phyloP scores from a whole-genome alignment of 2,888 invertebrate species.

The Deilephila elpenor region DNA sequence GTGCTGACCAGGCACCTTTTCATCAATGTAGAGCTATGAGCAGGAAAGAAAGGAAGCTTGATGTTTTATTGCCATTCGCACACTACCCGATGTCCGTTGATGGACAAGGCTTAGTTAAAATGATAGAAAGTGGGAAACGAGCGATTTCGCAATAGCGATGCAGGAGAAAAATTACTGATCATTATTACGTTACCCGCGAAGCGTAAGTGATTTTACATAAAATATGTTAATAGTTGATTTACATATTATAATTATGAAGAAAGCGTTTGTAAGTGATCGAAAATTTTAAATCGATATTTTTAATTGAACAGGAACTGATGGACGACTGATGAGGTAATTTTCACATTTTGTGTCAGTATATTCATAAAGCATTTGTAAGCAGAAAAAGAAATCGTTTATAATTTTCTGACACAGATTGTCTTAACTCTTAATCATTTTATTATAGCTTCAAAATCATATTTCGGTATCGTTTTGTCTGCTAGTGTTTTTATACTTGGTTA shows the following conservation, averaged over 20 bases:
- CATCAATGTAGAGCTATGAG: neutral
- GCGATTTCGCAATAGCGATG: slow-evolving; percentile 40
- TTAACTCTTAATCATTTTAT: no score
- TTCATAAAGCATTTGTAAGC: no score
- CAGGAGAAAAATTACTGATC: slow-evolving; percentile 47
- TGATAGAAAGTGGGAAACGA: slow-evolving; percentile 56
- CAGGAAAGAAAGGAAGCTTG: slow-evolving; percentile 37
- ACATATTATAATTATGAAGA: neutral
- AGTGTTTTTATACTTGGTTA: no score
- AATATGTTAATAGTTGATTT: neutral
- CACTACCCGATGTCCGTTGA: slow-evolving; percentile 28
- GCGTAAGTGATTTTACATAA: neutral
- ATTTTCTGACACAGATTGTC: no score
- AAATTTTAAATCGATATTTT: neutral
- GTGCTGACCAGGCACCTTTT: no score
- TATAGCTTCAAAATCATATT: no score
- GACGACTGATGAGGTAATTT: no score
- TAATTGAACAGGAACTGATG: neutral
- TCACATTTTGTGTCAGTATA: no score
- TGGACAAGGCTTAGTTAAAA: slow-evolving; percentile 35
- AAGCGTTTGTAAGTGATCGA: neutral
- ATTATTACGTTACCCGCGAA: slow-evolving; percentile 28
- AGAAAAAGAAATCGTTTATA: no score
- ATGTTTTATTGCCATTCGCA: slow-evolving; percentile 42
- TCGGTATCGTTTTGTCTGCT: no score